These are phyloP conservation scores for Halcyon smyrnensis DNA, from an alignment of 2,797 vertebrate species.

Conservation along the genomic window DNA sequence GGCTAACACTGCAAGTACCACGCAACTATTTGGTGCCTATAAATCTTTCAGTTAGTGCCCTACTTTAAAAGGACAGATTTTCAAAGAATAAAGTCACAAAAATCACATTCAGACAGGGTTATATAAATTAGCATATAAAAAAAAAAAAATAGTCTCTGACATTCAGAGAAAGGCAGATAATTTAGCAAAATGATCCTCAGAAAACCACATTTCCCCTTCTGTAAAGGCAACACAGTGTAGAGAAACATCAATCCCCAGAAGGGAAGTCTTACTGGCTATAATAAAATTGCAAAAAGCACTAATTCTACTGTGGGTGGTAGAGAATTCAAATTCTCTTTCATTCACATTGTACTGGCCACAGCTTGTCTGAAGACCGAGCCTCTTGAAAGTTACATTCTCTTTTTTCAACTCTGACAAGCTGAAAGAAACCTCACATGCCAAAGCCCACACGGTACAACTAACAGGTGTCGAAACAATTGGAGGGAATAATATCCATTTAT, in stretches of 20 bases:
- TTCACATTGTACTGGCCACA: not conserved
- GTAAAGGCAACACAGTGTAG: not conserved
- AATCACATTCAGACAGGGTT: not conserved
- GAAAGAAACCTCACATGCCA: not conserved
- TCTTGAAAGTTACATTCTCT: not conserved
- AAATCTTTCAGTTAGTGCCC: not conserved
- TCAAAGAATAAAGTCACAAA: not conserved
- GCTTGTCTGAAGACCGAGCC: not conserved
- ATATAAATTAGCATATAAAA: not conserved
- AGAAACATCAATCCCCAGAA: not conserved
- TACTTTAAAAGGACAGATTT: not conserved
- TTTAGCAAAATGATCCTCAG: not conserved
- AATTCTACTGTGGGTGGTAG: not conserved
- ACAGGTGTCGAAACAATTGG: not conserved
- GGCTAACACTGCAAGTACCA: not conserved
- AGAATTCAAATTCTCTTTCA: not conserved
- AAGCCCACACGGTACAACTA: not conserved
- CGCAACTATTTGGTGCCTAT: not conserved
- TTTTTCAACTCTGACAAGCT: not conserved
- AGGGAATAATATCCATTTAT: not conserved
- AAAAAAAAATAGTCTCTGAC: not conserved
- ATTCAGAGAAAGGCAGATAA: not conserved
- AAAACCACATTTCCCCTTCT: not conserved
- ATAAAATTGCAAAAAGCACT: not conserved
- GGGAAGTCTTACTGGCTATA: not conserved